Evolutionary conservation across 2,113 vertebrate species (phyloP).

Genomic region (Coreoperca whiteheadi): DNA sequence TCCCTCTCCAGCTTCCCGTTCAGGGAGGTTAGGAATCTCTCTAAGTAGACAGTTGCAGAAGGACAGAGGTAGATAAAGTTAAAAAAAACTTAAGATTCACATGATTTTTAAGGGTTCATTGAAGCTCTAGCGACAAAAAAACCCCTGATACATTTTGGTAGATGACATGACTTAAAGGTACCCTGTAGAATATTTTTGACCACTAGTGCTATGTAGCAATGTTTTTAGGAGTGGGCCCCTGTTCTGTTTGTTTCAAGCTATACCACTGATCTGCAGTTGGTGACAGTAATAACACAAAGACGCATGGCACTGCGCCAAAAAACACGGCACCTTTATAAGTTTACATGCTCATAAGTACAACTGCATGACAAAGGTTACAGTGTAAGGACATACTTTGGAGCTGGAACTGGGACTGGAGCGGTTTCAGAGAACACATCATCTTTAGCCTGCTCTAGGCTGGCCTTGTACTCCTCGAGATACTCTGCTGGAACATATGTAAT

Average conservation of each 20-base stretch:
- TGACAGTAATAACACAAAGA: not conserved
- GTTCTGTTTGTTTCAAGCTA: not conserved
- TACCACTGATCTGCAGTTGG: not conserved
- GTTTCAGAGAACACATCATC: constrained; percentile 74
- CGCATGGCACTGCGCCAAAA: no score
- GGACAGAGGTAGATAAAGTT: not conserved
- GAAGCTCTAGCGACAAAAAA: not conserved
- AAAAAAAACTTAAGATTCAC: not conserved
- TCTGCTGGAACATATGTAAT: constrained; percentile 94
- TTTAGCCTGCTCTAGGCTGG: constrained; percentile 80
- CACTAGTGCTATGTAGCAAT: not conserved
- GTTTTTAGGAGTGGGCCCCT: not conserved
- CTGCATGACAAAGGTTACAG: not conserved
- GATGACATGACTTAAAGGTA: not conserved
- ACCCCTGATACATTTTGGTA: not conserved
- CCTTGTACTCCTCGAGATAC: constrained; percentile 92
- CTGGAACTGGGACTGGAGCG: constrained; percentile 11
- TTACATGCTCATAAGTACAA: not conserved
- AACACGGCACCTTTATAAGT: not conserved
- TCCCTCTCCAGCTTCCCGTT: constrained; percentile 97
- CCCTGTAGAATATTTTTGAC: not conserved
- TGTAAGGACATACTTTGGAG: constrained; percentile 69
- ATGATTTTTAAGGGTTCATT: not conserved
- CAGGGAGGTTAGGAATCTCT: constrained; percentile 90
- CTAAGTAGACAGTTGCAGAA: constrained; percentile 57